phyloP scores from a whole-genome alignment of 2,797 vertebrate genomes.

The Arctocebus calabarensis region DNA sequence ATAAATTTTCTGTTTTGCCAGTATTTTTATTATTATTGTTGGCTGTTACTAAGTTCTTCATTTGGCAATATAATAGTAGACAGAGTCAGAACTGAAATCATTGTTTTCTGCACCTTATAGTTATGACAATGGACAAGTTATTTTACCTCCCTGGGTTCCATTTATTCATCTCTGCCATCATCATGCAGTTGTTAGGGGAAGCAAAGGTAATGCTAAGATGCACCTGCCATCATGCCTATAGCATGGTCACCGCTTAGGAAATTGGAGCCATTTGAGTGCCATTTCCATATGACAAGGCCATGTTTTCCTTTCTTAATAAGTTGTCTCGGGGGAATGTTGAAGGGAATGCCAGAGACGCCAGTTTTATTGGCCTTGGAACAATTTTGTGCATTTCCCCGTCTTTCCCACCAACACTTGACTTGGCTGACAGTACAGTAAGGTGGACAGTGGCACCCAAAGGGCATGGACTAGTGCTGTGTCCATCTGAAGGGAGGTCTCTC shows the following conservation, averaged over 20 bases:
- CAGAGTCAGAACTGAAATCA: background rate
- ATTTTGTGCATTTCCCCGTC: background rate
- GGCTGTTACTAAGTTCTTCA: background rate
- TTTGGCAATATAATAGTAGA: background rate
- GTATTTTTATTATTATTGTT: background rate
- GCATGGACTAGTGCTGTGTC: background rate
- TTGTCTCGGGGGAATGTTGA: background rate
- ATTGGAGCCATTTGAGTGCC: background rate
- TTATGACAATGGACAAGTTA: background rate
- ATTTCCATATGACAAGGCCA: background rate
- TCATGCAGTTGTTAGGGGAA: background rate
- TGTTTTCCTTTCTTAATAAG: background rate
- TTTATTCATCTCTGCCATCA: background rate
- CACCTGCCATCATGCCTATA: background rate
- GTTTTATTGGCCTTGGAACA: background rate
- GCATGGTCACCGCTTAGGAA: background rate
- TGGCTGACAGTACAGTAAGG: background rate
- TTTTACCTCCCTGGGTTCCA: background rate
- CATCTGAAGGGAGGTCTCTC: background rate
- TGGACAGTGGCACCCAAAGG: background rate
- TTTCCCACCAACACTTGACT: background rate
- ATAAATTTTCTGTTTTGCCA: background rate
- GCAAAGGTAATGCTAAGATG: background rate
- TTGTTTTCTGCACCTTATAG: background rate
- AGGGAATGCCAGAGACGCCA: background rate